Conservation (phyloP, 2,888 invertebrate species). For the Eristalinus sepulchralis region DNA sequence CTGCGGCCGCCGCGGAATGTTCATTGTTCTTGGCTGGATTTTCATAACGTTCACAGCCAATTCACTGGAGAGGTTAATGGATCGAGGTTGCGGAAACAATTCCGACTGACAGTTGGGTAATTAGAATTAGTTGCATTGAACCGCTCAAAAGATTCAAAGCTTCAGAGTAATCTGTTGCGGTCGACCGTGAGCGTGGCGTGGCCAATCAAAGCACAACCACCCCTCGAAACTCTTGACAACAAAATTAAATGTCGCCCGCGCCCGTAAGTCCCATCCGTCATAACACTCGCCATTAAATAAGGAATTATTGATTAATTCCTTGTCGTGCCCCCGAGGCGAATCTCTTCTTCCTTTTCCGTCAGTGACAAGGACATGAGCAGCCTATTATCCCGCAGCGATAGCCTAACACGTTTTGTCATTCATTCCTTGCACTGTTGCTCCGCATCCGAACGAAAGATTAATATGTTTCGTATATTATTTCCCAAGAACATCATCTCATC, state of each 20-base stretch:
- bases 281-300: not conserved
- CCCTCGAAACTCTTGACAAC: not conserved
- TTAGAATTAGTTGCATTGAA: not conserved
- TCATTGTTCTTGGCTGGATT: conserved; percentile 13
- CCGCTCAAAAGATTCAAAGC: not conserved
- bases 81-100: not conserved
- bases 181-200: no score
- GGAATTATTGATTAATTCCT: not conserved
- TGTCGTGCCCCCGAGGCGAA: not conserved
- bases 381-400: conserved; percentile 7
- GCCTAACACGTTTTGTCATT: conserved; percentile 12
- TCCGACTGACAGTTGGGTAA: not conserved
- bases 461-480: conserved; percentile 34
- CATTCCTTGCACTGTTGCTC: not conserved
- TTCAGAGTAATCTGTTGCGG: no score
- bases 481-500: conserved; percentile 25
- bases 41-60: not conserved
- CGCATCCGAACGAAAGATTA: conserved; percentile 14
- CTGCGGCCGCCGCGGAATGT: not conserved
- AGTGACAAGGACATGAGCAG: not conserved
- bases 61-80: not conserved
- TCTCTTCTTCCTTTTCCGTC: not conserved
- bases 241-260: not conserved
- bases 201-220: no score
- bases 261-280: not conserved